Conservation (phyloP, 2,113 vertebrate genomes). For the Chiloscyllium plagiosum region DNA sequence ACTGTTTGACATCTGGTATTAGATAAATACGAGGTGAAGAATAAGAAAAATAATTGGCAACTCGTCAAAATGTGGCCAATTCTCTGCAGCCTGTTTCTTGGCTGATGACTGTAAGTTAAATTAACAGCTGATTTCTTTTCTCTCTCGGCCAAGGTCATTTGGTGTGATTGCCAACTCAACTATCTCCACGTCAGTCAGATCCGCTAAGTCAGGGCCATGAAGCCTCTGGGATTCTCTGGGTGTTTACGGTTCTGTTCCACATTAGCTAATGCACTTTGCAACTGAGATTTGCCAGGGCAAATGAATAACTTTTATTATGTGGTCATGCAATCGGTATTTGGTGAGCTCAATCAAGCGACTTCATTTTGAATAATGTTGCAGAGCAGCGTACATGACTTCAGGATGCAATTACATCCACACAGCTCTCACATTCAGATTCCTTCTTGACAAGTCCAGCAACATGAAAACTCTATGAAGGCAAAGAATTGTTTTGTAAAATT, state of each 20-base stretch:
- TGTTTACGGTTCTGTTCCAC: not conserved
- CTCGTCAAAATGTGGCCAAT: not conserved
- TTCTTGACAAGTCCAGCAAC: not conserved
- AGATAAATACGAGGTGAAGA: not conserved
- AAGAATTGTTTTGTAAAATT: not conserved
- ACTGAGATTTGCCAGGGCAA: not conserved
- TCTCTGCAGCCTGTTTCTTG: not conserved
- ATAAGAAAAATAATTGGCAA: not conserved
- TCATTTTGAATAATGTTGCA: slow-evolving; percentile 2
- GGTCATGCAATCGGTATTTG: not conserved
- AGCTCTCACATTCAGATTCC: not conserved
- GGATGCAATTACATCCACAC: not conserved
- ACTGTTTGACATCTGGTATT: not conserved
- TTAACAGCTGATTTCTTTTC: not conserved
- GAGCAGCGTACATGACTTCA: not conserved
- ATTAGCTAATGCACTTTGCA: not conserved
- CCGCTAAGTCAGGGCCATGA: not conserved
- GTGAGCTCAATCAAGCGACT: not conserved
- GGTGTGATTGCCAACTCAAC: no score
- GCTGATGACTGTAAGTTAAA: not conserved
- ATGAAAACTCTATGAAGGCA: not conserved
- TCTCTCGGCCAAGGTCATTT: not conserved
- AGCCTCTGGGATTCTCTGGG: not conserved
- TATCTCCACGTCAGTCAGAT: not conserved
- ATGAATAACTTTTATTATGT: not conserved